A percentile compares a stretch with the other conserved stretches of the same genome.
phyloP scores from a whole-genome alignment of 2,888 invertebrate species.

The Andrena hattorfiana region DNA sequence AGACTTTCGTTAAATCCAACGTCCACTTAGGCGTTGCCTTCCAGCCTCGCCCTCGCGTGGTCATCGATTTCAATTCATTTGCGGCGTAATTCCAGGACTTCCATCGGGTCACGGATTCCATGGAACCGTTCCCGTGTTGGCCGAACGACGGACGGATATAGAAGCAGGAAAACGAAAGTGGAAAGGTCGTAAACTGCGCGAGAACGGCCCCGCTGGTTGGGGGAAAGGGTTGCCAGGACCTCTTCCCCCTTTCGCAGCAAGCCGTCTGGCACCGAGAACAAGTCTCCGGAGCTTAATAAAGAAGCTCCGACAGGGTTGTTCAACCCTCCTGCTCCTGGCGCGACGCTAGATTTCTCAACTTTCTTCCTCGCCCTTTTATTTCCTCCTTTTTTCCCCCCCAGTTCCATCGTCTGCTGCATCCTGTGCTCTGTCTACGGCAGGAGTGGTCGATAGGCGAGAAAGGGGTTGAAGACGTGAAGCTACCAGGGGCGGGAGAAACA shows the following conservation, averaged over 20 bases:
- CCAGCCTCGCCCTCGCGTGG: not conserved
- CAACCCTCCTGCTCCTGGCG: slow-evolving; percentile 56
- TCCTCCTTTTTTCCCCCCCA: not conserved
- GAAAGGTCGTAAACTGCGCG: slow-evolving; percentile 63
- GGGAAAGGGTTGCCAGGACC: slow-evolving; percentile 67
- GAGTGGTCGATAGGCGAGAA: slow-evolving; percentile 11
- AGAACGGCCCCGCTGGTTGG: slow-evolving; percentile 41
- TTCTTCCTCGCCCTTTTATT: slow-evolving; percentile 37
- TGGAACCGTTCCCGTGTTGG: slow-evolving; percentile 33
- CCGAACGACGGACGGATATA: slow-evolving; percentile 12
- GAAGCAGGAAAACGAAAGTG: slow-evolving; percentile 51
- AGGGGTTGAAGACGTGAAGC: slow-evolving; percentile 7
- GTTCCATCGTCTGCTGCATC: slow-evolving; percentile 21
- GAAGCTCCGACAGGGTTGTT: slow-evolving; percentile 60
- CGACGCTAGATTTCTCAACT: slow-evolving; percentile 60
- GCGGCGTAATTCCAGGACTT: slow-evolving; percentile 12
- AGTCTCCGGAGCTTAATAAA: slow-evolving; percentile 65
- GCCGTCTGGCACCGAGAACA: slow-evolving; percentile 68
- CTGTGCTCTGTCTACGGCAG: slow-evolving; percentile 11
- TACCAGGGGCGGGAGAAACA: not conserved
- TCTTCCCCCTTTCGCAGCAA: slow-evolving; percentile 44
- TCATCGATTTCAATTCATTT: slow-evolving; percentile 45
- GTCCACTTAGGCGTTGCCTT: slow-evolving; percentile 9
- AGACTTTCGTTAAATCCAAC: not conserved
- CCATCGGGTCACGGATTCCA: slow-evolving; percentile 30